A percentile compares a stretch with the other conserved stretches of the same genome.
These are phyloP conservation scores for Podotricha telesiphe DNA, from an alignment of 2,888 invertebrate species.

Conservation along the genomic window DNA sequence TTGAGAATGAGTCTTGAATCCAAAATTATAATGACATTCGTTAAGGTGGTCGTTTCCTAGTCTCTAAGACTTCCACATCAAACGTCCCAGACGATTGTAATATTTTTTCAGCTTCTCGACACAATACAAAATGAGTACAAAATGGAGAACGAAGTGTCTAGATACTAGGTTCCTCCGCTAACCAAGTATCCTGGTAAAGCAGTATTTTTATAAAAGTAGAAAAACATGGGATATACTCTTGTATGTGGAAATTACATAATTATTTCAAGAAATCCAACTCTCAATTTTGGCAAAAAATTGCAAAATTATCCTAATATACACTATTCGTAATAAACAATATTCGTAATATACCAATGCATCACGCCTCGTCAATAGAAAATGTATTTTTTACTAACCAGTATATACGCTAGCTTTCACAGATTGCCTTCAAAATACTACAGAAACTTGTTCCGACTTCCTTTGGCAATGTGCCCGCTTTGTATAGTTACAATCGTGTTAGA, in stretches of 20 bases:
- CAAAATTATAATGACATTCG: no score
- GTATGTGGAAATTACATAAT: no score
- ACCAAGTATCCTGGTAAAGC: not conserved
- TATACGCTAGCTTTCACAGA: conserved; percentile 37
- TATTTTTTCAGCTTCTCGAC: no score
- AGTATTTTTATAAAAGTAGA: not conserved
- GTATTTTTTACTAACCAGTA: conserved; percentile 28
- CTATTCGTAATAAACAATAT: no score
- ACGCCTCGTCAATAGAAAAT: conserved; percentile 2
- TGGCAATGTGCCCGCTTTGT: conserved; percentile 35
- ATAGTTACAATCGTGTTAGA: conserved; percentile 30
- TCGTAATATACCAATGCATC: not conserved
- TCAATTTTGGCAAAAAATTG: not conserved
- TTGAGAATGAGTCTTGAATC: no score
- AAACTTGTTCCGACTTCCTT: conserved; percentile 37
- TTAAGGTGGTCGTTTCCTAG: no score
- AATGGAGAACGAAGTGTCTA: not conserved
- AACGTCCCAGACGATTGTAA: no score
- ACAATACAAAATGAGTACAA: no score
- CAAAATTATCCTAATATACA: no score
- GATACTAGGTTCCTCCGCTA: not conserved
- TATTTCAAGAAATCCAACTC: no score
- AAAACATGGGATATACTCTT: no score
- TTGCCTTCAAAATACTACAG: conserved; percentile 41
- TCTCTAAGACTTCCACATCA: no score